Percentiles rank a stretch among this genome's conserved stretches.
Conservation (phyloP, 2,113 vertebrate genomes). For the Gulo gulo region DNA sequence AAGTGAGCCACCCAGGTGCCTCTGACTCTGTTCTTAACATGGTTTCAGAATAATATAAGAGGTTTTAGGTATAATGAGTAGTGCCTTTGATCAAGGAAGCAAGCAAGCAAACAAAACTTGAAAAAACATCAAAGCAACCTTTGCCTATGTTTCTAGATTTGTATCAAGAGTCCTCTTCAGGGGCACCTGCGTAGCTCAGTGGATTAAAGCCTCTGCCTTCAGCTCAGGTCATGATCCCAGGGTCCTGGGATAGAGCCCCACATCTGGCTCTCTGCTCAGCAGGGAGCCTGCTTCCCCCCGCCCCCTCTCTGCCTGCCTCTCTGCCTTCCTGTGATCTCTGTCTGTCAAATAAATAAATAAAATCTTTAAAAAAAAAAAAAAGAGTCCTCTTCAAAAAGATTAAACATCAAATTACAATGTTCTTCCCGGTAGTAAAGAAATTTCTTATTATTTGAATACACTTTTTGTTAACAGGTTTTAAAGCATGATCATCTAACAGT, state of each 20-base stretch:
- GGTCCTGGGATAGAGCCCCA: no score
- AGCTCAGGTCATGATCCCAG: no score
- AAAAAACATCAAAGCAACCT: conserved; percentile 11
- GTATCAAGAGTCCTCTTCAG: conserved; percentile 45
- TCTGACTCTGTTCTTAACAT: neutral
- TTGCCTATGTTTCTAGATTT: conserved; percentile 48
- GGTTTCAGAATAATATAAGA: neutral
- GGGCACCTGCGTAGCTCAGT: no score
- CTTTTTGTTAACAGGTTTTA: conserved; percentile 39
- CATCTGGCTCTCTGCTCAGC: no score
- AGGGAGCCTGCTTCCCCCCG: no score
- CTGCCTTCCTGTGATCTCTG: no score
- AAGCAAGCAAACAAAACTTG: neutral
- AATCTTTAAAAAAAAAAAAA: neutral
- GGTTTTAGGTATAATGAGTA: neutral
- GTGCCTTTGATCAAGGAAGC: neutral
- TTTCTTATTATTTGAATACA: conserved; percentile 64
- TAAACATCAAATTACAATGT: neutral
- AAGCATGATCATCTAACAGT: conserved; percentile 58
- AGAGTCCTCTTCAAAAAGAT: conserved; percentile 57
- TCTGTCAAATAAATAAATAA: no score
- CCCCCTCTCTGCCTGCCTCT: no score
- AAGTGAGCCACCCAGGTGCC: neutral
- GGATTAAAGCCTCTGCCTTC: no score
- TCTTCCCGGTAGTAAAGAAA: conserved; percentile 57